Base-by-base conservation (phyloP, 2,888 invertebrate species). In the Escarpia spicata region DNA sequence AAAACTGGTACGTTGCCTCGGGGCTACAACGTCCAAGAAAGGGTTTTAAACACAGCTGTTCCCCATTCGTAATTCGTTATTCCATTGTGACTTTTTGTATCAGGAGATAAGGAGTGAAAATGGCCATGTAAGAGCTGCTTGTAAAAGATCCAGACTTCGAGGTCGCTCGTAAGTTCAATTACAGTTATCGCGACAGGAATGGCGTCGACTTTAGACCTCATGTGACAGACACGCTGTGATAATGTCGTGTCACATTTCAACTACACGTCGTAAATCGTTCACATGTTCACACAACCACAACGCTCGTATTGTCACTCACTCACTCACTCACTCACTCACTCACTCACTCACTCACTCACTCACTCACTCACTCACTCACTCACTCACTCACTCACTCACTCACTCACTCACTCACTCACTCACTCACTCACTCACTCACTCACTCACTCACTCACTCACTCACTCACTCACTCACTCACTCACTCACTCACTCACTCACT, bases 261-360 rank as follows among this genome's bases (percentile, higher is more conserved):
- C 6, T 26, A 75, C 19, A 75, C 75, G 75, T 75, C n/a, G 1
- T 75, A n/a, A 26, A 52, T 52, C 9, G 0, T 52, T 75, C 26
- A 75, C 75, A 75, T 19, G n/a, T 26, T 75, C 19, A 0, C 6
- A 26, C 19, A 75, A 19, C 6, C 75, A n/a, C 15, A 75, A 26
- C 26, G 26, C 2, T 90, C 90, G 43, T n/a, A 15, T n/a, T 8
- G 0, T 90, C 90, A 15, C 1, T 90, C 90, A n/a, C 31, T 90
- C 90, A 15, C 19, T 90, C 90, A 31, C 19, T 37, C 90, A 31
- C 31, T 90, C 90, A 31, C 19, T 90, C 90, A 90, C 3, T 90
- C 90, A 90, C 19, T 90, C 90, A 90, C 19, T 90, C 90, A 90
- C 31, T 90, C 10, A 43, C 19, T 90, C 60, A 60, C 19, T 60